Percentiles rank a stretch among this genome's conserved stretches.
Evolutionary conservation across 2,888 invertebrate genomes (phyloP).

Genomic region (Eristalis pertinax): DNA sequence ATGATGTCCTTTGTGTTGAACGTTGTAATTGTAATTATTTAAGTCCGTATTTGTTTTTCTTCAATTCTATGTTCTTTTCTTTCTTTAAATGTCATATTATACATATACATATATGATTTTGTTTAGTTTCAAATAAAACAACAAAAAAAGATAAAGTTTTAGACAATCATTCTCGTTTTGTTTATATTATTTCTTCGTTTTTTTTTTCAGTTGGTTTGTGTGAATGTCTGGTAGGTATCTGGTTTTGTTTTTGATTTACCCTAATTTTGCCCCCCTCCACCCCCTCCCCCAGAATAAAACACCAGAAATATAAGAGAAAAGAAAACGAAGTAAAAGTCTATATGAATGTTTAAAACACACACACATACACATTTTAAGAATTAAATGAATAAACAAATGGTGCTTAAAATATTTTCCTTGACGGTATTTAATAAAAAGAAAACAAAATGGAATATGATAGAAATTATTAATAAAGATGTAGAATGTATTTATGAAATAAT

Average conservation of each 20-base stretch:
- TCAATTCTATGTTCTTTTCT: conserved; percentile 22
- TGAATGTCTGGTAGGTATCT: conserved; percentile 61
- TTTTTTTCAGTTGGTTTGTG: conserved; percentile 36
- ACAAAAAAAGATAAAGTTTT: conserved; percentile 47
- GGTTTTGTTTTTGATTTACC: neutral
- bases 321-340: conserved; percentile 22
- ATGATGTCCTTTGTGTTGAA: conserved; percentile 41
- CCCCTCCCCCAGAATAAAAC: neutral
- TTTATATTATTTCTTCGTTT: conserved; percentile 61
- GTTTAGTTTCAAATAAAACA: conserved; percentile 68
- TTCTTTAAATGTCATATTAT: conserved; percentile 18
- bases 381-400: conserved; percentile 68
- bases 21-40: conserved; percentile 38
- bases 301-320: neutral
- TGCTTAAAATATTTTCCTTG: conserved; percentile 71
- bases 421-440: conserved; percentile 54
- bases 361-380: conserved; percentile 16
- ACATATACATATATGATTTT: conserved; percentile 30
- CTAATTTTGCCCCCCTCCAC: neutral
- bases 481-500: conserved; percentile 60
- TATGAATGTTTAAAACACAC: conserved; percentile 44
- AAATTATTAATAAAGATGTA: conserved; percentile 61
- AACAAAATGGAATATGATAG: conserved; percentile 34
- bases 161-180: conserved; percentile 72
- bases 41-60: conserved; percentile 22